Base-by-base conservation (phyloP, 2,797 vertebrate genomes). In the Pipistrellus kuhlii region DNA sequence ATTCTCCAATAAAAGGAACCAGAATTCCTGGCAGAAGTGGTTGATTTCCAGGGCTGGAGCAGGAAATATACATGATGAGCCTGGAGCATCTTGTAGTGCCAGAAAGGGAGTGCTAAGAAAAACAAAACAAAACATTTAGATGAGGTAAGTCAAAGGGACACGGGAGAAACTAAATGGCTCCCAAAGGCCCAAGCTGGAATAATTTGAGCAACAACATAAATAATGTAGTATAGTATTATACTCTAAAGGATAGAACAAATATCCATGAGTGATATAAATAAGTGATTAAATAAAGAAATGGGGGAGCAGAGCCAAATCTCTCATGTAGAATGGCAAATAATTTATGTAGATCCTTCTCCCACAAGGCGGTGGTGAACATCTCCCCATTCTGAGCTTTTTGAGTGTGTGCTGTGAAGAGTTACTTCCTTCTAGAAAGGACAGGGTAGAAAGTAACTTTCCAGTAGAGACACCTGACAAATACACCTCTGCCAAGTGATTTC, bases 241-340 rank as follows among this genome's bases (percentile, higher is more conserved):
- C 88, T 64, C 35, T 17, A 46, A 66, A 95, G 44, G 57, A 90
- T 82, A 93, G 72, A 90, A 93, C 73, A 76, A 96, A 78, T 90
- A 91, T 51, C 59, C 71, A 27, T 38, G 66, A 93, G 71, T 85
- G 68, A 68, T 93, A 93, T 81, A 94, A 96, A 94, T 66, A 94
- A 90, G 83, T 64, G 57, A 84, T 62, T 59, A 59, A 73, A 80
- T 82, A 88, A 93, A 90, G 51, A 91, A 72, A 71, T 55, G 25
- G 20, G 23, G 51, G 51, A 64, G 53, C 90, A 92, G 71, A 68
- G 46, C 69, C 20, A 21, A 94, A 92, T 94, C 55, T 85, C 44
- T 30, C 9, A 9, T 15, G 46, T 69, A 88, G 91, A 94, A 91
- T 46, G 84, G 32, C 35, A 84, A 93, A 93, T 91, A 72, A 91